These are phyloP conservation scores for Eriocheir sinensis DNA, from an alignment of 1,140 invertebrate genomes.

Conservation along the genomic window DNA sequence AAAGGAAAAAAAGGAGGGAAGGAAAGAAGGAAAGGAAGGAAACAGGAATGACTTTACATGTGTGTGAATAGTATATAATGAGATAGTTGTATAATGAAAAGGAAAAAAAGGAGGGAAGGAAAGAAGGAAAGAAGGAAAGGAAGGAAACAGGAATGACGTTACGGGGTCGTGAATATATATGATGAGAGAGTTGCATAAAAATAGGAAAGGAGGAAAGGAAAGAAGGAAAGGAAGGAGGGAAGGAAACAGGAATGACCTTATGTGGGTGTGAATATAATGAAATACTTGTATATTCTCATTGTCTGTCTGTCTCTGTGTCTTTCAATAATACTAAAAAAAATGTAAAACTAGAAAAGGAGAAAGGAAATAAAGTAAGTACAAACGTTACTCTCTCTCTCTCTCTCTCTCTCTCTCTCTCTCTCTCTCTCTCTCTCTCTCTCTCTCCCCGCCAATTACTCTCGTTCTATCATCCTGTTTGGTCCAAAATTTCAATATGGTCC, in stretches of 20 bases:
- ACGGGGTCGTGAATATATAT: too few species aligned
- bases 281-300: background rate
- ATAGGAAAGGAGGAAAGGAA: background rate
- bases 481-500: too few species aligned
- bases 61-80: background rate
- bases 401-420: slow-evolving; percentile 22
- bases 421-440: background rate
- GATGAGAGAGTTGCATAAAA: background rate
- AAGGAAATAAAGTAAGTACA: too few species aligned
- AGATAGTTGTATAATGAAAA: too few species aligned
- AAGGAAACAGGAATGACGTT: too few species aligned
- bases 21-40: too few species aligned
- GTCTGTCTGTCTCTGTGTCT: background rate
- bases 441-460: background rate
- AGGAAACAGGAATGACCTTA: too few species aligned
- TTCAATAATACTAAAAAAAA: too few species aligned
- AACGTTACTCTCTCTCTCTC: background rate
- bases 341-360: background rate
- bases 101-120: background rate
- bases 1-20: background rate
- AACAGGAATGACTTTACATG: background rate
- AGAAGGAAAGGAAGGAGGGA: background rate
- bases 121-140: background rate
- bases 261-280: background rate
- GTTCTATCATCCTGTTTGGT: too few species aligned